Conservation (phyloP, 2,113 vertebrate species). For the Lates calcarifer region DNA sequence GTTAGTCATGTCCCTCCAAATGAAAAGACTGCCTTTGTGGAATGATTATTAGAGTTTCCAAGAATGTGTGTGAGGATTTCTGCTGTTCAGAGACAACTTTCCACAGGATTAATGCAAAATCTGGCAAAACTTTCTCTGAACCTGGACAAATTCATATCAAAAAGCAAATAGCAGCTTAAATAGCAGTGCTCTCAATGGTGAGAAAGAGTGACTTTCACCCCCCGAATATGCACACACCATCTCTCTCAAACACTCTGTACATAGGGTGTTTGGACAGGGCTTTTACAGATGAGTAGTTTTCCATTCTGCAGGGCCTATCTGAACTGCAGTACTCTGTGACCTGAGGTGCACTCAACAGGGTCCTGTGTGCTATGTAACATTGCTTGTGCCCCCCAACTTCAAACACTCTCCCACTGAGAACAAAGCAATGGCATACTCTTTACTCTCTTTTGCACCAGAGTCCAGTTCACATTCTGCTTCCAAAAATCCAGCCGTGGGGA, state of each 20-base stretch:
- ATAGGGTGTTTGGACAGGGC: neutral
- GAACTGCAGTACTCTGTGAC: conserved; percentile 36
- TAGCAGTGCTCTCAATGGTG: too few relatives aligned
- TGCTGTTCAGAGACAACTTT: neutral
- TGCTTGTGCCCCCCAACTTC: neutral
- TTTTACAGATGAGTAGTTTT: conserved; percentile 34
- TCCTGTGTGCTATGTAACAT: conserved; percentile 1
- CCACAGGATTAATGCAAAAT: neutral
- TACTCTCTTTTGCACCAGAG: conserved; percentile 28
- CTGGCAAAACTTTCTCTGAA: neutral
- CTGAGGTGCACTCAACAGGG: conserved; percentile 9
- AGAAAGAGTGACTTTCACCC: neutral
- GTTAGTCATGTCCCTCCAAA: conserved; percentile 34
- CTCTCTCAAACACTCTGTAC: neutral
- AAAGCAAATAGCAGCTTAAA: neutral
- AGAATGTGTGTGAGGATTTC: neutral
- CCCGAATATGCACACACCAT: neutral
- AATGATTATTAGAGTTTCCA: conserved; percentile 17
- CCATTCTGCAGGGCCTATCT: conserved; percentile 23
- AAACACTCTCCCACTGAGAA: conserved; percentile 27
- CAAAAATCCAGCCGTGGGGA: conserved; percentile 29
- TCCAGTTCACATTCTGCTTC: conserved; percentile 16
- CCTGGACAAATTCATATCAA: neutral
- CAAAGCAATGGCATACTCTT: conserved; percentile 46
- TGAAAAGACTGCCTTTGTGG: conserved; percentile 18